Percentiles rank a stretch among this genome's conserved stretches.
Conservation (phyloP, 2,113 vertebrate genomes). For the Centropristis striata region DNA sequence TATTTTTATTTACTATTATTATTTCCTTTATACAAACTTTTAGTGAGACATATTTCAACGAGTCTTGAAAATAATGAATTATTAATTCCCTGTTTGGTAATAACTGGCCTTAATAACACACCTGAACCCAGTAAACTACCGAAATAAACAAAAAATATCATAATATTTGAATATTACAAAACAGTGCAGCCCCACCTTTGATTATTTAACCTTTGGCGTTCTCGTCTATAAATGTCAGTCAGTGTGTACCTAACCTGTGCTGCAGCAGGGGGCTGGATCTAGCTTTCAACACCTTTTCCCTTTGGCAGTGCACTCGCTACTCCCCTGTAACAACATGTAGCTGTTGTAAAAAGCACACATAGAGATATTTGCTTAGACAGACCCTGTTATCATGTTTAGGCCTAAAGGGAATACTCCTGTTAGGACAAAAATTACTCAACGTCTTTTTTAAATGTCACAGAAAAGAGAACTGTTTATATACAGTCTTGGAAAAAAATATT, state of each 20-base stretch:
- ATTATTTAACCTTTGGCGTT: conserved; percentile 21
- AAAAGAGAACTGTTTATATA: neutral
- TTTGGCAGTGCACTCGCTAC: conserved; percentile 18
- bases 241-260: neutral
- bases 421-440: conserved; percentile 28
- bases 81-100: too few relatives aligned
- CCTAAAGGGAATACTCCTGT: conserved; percentile 27
- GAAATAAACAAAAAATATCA: neutral
- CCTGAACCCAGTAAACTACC: neutral
- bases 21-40: too few relatives aligned
- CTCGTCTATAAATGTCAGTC: conserved; percentile 2
- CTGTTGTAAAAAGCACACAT: conserved; percentile 26
- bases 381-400: conserved; percentile 45
- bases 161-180: neutral
- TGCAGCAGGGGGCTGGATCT: neutral
- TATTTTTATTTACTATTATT: too few relatives aligned
- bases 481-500: too few relatives aligned
- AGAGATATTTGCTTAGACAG: conserved; percentile 37
- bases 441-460: conserved; percentile 7
- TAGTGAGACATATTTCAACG: too few relatives aligned
- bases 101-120: neutral
- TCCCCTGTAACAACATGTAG: conserved; percentile 53
- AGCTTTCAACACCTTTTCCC: conserved; percentile 31
- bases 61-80: too few relatives aligned
- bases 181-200: neutral